Base-by-base conservation (phyloP, 2,888 invertebrate species). In the Ennomos fuscantarius region DNA sequence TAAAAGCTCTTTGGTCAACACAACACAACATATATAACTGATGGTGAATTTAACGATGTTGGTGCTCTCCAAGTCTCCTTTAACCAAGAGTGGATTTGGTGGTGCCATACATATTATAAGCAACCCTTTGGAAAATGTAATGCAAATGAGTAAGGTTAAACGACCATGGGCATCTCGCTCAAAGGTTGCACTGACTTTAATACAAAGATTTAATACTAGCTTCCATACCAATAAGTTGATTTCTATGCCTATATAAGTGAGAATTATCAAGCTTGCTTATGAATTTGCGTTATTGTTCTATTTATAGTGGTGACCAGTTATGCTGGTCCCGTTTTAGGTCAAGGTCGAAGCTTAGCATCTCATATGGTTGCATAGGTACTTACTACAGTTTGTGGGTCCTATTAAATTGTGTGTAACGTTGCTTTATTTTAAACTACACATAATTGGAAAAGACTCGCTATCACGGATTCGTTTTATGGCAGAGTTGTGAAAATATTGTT, bases 311-410 rank as follows among this genome's bases (percentile, higher is more conserved):
- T 49, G 34, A 9, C 40, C 40, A 50, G 40, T 40, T 43, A 39
- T 48, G 24, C 52, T 35, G 49, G 52, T 60, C 45, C 39, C 36
- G 50, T 49, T 60, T 55, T 51, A 57, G 65, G 67, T 63, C 63
- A 65, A 63, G 63, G 63, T 24, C 53, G 51, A 51, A 57, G 48
- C 53, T 39, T 24, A 32, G 55, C 35, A 44, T 55, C 24, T 6
- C 1, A 24, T 6, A 24, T 24, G 24, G 6, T 5, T 3, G 24
- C 24, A 24, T 24, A n/a, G n/a, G n/a, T n/a, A 24, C 15, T 3
- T 24, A 24, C 24, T 24, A 24, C 24, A 24, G 24, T 5, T 24
- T 24, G 24, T 24, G 5, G 24, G 24, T 24, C 24, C 5, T 1
- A 24, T 24, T 24, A 24, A 2, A 24, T 24, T 24, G 24, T 24